Percentiles rank a stretch among this genome's conserved stretches.
Conservation (phyloP, 2,113 vertebrate genomes). For the Sinosuthora webbiana region DNA sequence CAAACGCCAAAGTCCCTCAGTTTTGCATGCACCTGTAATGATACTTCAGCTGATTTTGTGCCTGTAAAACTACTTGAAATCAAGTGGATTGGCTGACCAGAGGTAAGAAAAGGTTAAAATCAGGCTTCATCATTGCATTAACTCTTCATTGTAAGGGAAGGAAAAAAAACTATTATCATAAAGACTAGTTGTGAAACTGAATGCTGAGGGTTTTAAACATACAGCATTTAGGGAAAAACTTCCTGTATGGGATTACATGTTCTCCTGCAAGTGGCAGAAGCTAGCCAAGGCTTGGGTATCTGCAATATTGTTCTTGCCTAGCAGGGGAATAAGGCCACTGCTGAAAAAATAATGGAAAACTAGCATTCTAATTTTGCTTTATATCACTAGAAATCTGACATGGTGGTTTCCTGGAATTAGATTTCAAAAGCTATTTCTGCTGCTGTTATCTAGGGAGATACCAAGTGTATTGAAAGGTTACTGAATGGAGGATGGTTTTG, state of each 20-base stretch:
- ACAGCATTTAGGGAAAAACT: not conserved
- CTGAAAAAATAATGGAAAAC: not conserved
- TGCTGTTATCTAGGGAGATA: not conserved
- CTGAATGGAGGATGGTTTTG: not conserved
- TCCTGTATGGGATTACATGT: not conserved
- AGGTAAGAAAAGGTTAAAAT: not conserved
- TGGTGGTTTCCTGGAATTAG: not conserved
- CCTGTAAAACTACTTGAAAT: not conserved
- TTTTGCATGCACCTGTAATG: not conserved
- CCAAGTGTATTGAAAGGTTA: not conserved
- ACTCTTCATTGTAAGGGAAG: not conserved
- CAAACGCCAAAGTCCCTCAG: not conserved
- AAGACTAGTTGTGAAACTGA: not conserved
- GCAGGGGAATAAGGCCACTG: not conserved
- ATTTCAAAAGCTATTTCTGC: not conserved
- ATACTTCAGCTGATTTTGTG: not conserved
- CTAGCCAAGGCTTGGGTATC: not conserved
- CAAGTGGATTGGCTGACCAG: not conserved
- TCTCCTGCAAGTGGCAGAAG: not conserved
- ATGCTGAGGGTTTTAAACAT: not conserved
- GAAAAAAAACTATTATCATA: not conserved
- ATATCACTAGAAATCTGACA: not conserved
- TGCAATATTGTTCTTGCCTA: not conserved
- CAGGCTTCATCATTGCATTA: not conserved
- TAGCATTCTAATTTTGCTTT: not conserved